A percentile compares a stretch with the other conserved stretches of the same genome.
These are phyloP conservation scores for Xanthorhoe spadicearia DNA, from an alignment of 2,888 invertebrate genomes.

Conservation along the genomic window DNA sequence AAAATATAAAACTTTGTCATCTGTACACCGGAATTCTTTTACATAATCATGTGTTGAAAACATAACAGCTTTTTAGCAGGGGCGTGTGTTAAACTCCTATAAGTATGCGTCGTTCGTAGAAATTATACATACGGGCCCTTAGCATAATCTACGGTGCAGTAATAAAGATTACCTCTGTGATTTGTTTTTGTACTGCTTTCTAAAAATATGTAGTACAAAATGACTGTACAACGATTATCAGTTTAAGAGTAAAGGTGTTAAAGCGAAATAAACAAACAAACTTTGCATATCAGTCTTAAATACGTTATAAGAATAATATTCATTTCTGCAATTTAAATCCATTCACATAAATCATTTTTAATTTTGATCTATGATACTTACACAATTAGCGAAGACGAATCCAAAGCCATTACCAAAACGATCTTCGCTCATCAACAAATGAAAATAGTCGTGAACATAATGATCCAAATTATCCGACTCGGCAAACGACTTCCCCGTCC, in stretches of 20 bases:
- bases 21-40: slow-evolving; percentile 75
- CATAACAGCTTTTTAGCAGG: slow-evolving; percentile 79
- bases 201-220: background rate
- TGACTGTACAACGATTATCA: too few relatives aligned
- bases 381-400: slow-evolving; percentile 8
- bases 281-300: too few relatives aligned
- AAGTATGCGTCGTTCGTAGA: slow-evolving; percentile 66
- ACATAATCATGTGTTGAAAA: slow-evolving; percentile 84
- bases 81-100: slow-evolving; percentile 68
- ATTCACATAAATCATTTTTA: background rate
- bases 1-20: background rate
- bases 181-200: slow-evolving; percentile 44
- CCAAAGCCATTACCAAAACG: slow-evolving; percentile 20
- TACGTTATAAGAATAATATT: background rate
- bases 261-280: too few relatives aligned
- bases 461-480: slow-evolving; percentile 65
- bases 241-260: too few relatives aligned
- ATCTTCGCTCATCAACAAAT: slow-evolving; percentile 32
- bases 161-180: slow-evolving; percentile 58
- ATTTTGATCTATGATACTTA: background rate
- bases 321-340: background rate
- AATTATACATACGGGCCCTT: slow-evolving; percentile 74
- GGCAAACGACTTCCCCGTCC: slow-evolving; percentile 77
- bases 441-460: slow-evolving; percentile 43
- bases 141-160: slow-evolving; percentile 74